phyloP scores from a whole-genome alignment of 92 coral and sea anemone species.

The Palythoa caribaeorum region DNA sequence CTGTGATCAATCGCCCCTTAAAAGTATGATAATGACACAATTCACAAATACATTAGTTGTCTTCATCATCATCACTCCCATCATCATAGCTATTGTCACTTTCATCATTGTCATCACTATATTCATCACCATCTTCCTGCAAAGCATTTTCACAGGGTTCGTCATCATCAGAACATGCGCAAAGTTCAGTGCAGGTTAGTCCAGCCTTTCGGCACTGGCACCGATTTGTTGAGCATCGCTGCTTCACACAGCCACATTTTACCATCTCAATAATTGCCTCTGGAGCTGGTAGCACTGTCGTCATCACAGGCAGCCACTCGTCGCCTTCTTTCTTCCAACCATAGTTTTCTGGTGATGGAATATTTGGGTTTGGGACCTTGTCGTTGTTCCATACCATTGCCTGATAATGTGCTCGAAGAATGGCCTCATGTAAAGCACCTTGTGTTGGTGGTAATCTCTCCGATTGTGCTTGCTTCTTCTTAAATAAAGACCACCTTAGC shows the following conservation, averaged over 20 bases:
- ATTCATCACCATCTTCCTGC: conserved; percentile 2
- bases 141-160: conserved; percentile 18
- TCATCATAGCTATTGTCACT: neutral
- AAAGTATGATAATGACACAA: neutral
- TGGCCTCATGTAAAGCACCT: neutral
- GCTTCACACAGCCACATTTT: conserved; percentile 7
- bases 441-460: conserved; percentile 26
- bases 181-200: conserved; percentile 21
- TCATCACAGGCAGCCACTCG: conserved; percentile 35
- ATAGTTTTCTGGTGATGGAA: conserved; percentile 20
- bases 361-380: neutral
- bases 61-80: neutral
- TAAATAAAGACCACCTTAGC: conserved; percentile 17
- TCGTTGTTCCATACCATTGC: neutral
- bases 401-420: conserved; percentile 19
- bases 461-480: conserved; percentile 47
- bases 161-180: conserved; percentile 19
- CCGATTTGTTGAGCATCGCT: conserved; percentile 13
- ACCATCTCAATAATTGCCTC: conserved; percentile 15
- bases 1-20: conserved; percentile 11
- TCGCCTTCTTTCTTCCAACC: conserved; percentile 16
- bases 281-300: conserved; percentile 29
- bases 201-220: conserved; percentile 45
- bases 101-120: too few species aligned
- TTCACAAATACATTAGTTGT: neutral